These are phyloP conservation scores for Drosophila willistoni DNA, from an alignment of 1,140 invertebrate species.

Conservation along the genomic window DNA sequence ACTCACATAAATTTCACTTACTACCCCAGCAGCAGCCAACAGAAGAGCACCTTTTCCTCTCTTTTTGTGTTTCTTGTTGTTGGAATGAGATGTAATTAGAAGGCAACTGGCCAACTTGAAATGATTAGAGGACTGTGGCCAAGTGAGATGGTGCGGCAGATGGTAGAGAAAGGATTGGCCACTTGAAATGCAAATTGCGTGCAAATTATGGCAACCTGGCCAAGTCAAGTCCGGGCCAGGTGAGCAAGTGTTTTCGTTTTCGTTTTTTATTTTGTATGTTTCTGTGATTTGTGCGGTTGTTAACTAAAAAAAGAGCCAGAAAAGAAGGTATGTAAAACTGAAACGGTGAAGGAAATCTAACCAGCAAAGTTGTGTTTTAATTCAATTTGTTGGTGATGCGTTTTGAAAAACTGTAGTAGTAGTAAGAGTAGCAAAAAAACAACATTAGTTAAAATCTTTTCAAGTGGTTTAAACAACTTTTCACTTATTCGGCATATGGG, in stretches of 20 bases:
- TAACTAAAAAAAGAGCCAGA: constrained; percentile 32
- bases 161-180: constrained; percentile 50
- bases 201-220: constrained; percentile 78
- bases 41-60: constrained; percentile 21
- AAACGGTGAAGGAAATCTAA: constrained; percentile 58
- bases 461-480: background rate
- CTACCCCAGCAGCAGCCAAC: constrained; percentile 29
- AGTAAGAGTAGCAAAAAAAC: background rate
- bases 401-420: constrained; percentile 13
- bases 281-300: constrained; percentile 38
- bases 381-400: constrained; percentile 59
- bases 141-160: constrained; percentile 1
- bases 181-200: constrained; percentile 81
- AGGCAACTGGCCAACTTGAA: constrained; percentile 45
- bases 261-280: constrained; percentile 5
- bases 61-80: background rate
- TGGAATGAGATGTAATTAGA: constrained; percentile 66
- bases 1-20: constrained; percentile 76
- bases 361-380: constrained; percentile 66
- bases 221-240: constrained; percentile 51
- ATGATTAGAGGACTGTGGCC: constrained; percentile 15
- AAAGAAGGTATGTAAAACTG: background rate
- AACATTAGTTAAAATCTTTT: background rate
- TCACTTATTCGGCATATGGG: no score
- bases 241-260: constrained; percentile 45